Evolutionary conservation across 2,797 vertebrate species (phyloP), one percentile per base, ranked within the genome.

Genomic region (Pseudomugil gertrudae): DNA sequence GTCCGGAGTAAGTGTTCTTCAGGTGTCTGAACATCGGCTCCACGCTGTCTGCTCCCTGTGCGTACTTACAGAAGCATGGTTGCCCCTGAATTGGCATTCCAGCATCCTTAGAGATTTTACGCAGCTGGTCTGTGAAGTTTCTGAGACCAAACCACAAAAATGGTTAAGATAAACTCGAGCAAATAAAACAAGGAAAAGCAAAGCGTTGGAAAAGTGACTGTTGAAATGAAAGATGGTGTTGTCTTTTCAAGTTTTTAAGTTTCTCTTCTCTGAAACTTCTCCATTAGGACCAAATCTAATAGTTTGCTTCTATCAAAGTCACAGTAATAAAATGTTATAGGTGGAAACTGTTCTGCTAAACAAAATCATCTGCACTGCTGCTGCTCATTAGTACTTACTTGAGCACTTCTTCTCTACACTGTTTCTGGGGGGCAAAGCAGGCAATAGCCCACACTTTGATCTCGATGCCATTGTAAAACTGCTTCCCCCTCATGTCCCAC

Each of bases 391-490:
- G 51, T 82, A 91, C 97, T 96, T 95, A 99, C 98, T 99, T 99
- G 72, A 99, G 95, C 91, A 99, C 97, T 89, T 99, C 98, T 90
- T 99, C 98, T 82, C 97, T 93, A 90, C 98, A 99, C 86, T 99
- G 98, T 86, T 99, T 99, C 94, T 99, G 98, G 0, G 98, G 98
- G 80, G 98, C 98, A 79, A 99, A 99, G 93, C 98, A 99, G 70
- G 98, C 98, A 40, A 99, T 99, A 19, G 98, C 98, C 98, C 98
- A 99, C 80, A 99, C 98, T 92, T 99, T 99, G 94, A 99, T 99
- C 94, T 99, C 98, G 23, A 99, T 99, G 78, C 98, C 98, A 27
- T 98, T 99, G 93, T 99, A 99, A 92, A 99, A 99, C 93, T 99
- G 98, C 84, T 99, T 99, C 76, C 98, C 98, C 67, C 98, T 92